A percentile compares a stretch with the other conserved stretches of the same genome.
phyloP scores from a whole-genome alignment of 2,113 vertebrate species.

The Dicrurus megarhynchus region DNA sequence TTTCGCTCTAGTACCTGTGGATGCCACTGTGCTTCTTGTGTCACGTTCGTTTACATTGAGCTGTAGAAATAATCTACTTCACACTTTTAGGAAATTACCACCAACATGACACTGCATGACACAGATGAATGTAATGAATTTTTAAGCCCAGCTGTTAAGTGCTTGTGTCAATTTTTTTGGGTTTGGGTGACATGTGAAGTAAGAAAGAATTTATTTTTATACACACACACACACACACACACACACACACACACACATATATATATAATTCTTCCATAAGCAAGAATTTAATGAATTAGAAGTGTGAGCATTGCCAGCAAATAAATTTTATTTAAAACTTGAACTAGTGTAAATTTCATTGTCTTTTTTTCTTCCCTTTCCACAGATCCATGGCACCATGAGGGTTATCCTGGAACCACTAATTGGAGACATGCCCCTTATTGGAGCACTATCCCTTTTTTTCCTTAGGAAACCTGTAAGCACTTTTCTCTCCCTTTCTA shows the following conservation, averaged over 20 bases:
- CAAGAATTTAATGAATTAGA: background rate
- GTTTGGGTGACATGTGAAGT: background rate
- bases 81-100: background rate
- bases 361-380: background rate
- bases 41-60: background rate
- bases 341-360: background rate
- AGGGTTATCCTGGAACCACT: constrained; percentile 94
- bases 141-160: background rate
- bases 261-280: background rate
- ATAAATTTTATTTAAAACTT: background rate
- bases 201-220: background rate
- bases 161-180: background rate
- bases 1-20: background rate
- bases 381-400: constrained; percentile 91
- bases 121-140: background rate
- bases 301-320: background rate
- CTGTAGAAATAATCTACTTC: background rate
- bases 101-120: background rate
- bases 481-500: background rate
- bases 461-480: constrained; percentile 96
- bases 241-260: too few relatives aligned
- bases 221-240: too few relatives aligned
- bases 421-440: constrained; percentile 93
- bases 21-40: background rate
- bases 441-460: constrained; percentile 92